These are phyloP conservation scores for Solenopsis invicta DNA, from an alignment of 1,140 invertebrate species.

Conservation along the genomic window DNA sequence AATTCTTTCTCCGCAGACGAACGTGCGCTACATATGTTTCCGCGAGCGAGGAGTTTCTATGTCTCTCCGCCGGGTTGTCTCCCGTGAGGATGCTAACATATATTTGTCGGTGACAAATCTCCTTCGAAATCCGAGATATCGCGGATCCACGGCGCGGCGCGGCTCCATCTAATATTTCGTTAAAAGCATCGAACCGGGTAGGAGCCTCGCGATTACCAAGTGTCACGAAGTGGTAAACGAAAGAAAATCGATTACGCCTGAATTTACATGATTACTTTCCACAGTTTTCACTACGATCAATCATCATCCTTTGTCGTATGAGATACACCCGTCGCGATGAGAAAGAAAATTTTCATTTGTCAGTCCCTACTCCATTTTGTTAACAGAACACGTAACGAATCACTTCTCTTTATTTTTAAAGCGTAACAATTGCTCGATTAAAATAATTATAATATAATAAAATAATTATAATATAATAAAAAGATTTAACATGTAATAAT, in stretches of 20 bases:
- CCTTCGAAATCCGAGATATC: neutral
- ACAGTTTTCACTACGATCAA: constrained; percentile 9
- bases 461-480: too few species aligned
- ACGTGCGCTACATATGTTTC: constrained; percentile 38
- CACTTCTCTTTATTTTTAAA: neutral
- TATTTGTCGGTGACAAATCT: constrained; percentile 33
- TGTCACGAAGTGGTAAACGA: neutral
- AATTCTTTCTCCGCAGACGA: constrained; percentile 50
- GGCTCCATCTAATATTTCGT: neutral
- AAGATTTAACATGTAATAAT: too few species aligned
- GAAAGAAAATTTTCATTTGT: constrained; percentile 4
- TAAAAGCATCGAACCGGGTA: constrained; percentile 21
- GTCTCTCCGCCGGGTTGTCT: neutral
- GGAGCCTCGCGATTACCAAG: constrained; percentile 1
- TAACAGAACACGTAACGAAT: neutral
- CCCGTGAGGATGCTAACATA: constrained; percentile 7
- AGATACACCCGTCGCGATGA: neutral
- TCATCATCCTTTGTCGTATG: constrained; percentile 3
- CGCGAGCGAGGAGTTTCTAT: neutral
- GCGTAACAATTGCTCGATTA: neutral
- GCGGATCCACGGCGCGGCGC: neutral
- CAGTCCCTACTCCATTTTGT: neutral
- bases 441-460: neutral
- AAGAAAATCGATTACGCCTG: constrained; percentile 27
- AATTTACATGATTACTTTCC: constrained; percentile 33